Base-by-base conservation (phyloP, 2,113 vertebrate species). In the Entelurus aequoreus region DNA sequence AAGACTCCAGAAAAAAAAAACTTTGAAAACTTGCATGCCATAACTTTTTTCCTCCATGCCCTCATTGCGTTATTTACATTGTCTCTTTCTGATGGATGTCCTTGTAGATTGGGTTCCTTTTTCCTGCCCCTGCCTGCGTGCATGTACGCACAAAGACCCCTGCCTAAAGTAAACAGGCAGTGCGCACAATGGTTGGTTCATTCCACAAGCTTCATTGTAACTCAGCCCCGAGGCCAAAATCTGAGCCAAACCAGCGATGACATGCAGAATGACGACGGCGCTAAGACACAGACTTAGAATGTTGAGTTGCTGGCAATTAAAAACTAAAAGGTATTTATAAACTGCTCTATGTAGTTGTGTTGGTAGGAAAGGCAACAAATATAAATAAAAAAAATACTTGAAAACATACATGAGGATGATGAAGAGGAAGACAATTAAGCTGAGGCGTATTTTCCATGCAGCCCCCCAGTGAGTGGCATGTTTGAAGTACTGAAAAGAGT, bases 141-240 rank as follows among this genome's bases (percentile, higher is more conserved):
- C 82, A 77, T 79, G 74, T 82, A 70, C 76, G 72, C 82, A 72
- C 63, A 66, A 64, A 71, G 77, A 78, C 84, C 71, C 74, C 65
- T 71, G 78, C 69, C 67, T 73, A 79, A 84, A 76, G 84, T 86
- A 88, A 88, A 89, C 79, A 78, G 75, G 66, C 75, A 38, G 72
- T 28, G 36, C 28, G 28, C 75, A 84, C 74, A 84, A 85, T 85
- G 42, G 72, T 68, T 76, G 72, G 74, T 79, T 85, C 78, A 74
- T 79, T 84, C 79, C 80, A 77, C 72, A 76, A 68, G 59, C 74
- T 74, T 64, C 76, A 71, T 77, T 80, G 79, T 76, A 83, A 86
- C 74, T 84, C 73, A 71, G 73, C 77, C 72, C 66, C 69, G 69
- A 19, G 15, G 64, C 72, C 71, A 71, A 66, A 62, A 82, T 83